Evolutionary conservation across 2,797 vertebrate species (phyloP).

Genomic region (Carduelis carduelis): DNA sequence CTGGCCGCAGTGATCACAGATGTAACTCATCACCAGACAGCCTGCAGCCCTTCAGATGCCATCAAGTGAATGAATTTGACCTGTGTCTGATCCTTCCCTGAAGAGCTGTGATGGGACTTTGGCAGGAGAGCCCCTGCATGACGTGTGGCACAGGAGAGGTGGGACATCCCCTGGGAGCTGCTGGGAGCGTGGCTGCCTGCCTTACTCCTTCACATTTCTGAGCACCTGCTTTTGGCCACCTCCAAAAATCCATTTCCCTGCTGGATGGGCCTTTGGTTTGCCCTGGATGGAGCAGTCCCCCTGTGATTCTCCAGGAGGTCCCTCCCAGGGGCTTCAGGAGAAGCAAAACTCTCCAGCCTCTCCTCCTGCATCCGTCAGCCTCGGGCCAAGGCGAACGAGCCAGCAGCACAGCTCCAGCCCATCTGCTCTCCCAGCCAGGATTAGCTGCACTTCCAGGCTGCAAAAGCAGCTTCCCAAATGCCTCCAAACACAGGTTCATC

Average conservation of each 20-base stretch:
- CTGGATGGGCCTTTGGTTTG: not conserved
- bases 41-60: not conserved
- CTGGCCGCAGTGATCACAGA: not conserved
- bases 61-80: not conserved
- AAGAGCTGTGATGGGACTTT: not conserved
- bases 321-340: not conserved
- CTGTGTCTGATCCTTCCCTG: not conserved
- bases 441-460: not conserved
- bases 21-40: not conserved
- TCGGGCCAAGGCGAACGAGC: rapidly evolving
- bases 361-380: not conserved
- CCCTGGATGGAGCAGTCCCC: not conserved
- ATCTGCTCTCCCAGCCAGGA: not conserved
- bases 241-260: not conserved
- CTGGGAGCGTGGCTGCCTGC: rapidly evolving
- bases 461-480: not conserved
- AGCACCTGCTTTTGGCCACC: not conserved
- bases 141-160: not conserved
- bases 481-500: not conserved
- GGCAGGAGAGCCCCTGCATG: not conserved
- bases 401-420: not conserved
- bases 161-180: not conserved
- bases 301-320: not conserved
- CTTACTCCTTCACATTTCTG: not conserved
- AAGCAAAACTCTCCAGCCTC: not conserved